Conservation (phyloP, 1,140 invertebrate genomes). For the Drosophila insularis region DNA sequence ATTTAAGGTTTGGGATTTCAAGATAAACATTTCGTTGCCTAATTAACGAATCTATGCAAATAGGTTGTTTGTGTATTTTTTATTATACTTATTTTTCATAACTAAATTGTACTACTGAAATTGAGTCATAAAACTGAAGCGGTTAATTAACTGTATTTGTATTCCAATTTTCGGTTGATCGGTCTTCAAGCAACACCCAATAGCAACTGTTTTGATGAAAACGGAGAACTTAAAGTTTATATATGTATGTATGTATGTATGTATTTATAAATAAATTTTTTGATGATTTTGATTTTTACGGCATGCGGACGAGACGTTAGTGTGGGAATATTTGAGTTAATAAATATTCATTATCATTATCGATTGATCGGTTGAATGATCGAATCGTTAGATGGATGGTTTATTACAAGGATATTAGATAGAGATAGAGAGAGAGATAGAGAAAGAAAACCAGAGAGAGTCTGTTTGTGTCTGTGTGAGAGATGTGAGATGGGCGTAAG, state of each 20-base stretch:
- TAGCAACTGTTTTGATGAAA: slow-evolving; percentile 45
- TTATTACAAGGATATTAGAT: slow-evolving; percentile 63
- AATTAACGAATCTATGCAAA: slow-evolving; percentile 79
- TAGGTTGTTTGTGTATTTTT: slow-evolving; percentile 57
- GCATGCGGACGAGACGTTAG: slow-evolving; percentile 54
- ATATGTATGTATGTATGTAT: slow-evolving; percentile 12
- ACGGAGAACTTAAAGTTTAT: slow-evolving; percentile 53
- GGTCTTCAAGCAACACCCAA: slow-evolving; percentile 59
- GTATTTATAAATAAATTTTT: slow-evolving; percentile 10
- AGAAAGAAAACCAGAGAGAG: background rate
- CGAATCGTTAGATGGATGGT: background rate
- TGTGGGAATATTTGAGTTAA: slow-evolving; percentile 70
- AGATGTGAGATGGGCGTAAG: background rate
- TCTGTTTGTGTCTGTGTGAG: too few relatives aligned
- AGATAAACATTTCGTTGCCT: slow-evolving; percentile 54
- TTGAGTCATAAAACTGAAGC: slow-evolving; percentile 71
- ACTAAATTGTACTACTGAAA: slow-evolving; percentile 37
- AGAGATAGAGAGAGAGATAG: background rate
- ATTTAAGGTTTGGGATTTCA: slow-evolving; percentile 28
- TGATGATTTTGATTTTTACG: slow-evolving; percentile 34
- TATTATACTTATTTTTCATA: slow-evolving; percentile 39
- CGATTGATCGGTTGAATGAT: slow-evolving; percentile 56
- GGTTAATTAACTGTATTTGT: slow-evolving; percentile 69
- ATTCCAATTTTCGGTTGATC: slow-evolving; percentile 44
- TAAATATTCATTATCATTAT: slow-evolving; percentile 73